phyloP scores from a whole-genome alignment of 2,797 vertebrate species.

The Ptychobarbus kaznakovi region DNA sequence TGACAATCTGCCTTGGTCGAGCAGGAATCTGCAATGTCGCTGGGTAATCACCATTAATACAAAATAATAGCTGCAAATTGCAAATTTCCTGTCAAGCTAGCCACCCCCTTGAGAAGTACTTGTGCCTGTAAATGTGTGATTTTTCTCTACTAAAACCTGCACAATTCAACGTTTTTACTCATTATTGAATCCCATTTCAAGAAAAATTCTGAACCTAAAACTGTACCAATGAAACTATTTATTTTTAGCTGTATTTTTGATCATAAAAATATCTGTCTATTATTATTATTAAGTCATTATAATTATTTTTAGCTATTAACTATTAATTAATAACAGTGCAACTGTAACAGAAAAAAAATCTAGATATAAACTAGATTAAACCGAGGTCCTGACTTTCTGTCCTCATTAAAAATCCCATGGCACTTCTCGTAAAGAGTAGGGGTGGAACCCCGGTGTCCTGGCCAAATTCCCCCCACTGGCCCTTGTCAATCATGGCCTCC shows the following conservation, averaged over 20 bases:
- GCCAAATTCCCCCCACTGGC: too few relatives aligned
- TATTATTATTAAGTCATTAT: background rate
- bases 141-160: constrained; percentile 18
- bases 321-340: too few relatives aligned
- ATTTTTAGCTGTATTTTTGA: background rate
- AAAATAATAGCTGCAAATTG: constrained; percentile 64
- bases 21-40: constrained; percentile 45
- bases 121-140: constrained; percentile 47
- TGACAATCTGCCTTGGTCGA: constrained; percentile 51
- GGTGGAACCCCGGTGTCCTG: too few relatives aligned
- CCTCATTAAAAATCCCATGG: too few relatives aligned
- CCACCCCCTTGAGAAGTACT: constrained; percentile 49
- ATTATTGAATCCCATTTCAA: background rate
- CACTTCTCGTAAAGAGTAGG: too few relatives aligned
- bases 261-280: background rate
- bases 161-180: background rate
- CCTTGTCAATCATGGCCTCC: too few relatives aligned
- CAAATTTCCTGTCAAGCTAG: constrained; percentile 62
- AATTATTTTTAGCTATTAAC: background rate
- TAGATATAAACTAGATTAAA: too few relatives aligned
- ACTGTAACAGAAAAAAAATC: too few relatives aligned
- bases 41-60: constrained; percentile 60
- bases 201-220: background rate
- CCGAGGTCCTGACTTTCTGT: too few relatives aligned
- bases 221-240: background rate